phyloP scores from a whole-genome alignment of 2,888 invertebrate genomes.

The Formica aserva region DNA sequence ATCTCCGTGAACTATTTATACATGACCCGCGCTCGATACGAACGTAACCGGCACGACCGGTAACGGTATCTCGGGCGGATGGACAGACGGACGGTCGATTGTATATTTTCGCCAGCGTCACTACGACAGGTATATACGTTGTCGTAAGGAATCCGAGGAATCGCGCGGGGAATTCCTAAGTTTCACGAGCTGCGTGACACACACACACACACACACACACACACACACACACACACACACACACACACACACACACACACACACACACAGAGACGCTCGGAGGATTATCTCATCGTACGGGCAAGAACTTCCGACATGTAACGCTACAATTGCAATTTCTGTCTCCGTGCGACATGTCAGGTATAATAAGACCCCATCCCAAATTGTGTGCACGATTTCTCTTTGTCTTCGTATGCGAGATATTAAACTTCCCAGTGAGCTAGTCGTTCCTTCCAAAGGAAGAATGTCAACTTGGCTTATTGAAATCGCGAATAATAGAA shows the following conservation, averaged over 20 bases:
- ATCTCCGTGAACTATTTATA: slow-evolving; percentile 42
- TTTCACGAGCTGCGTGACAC: slow-evolving; percentile 15
- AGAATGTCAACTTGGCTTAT: background rate
- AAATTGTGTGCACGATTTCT: background rate
- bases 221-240: background rate
- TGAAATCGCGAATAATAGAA: background rate
- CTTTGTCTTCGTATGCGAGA: background rate
- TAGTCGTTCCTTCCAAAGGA: background rate
- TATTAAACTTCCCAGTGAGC: background rate
- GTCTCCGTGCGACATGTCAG: slow-evolving; percentile 3
- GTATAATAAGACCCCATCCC: background rate
- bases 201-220: background rate
- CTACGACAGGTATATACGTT: background rate
- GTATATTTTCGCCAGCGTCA: slow-evolving; percentile 34
- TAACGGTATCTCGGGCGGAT: slow-evolving; percentile 33
- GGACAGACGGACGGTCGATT: slow-evolving; percentile 20
- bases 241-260: background rate
- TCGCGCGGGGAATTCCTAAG: slow-evolving; percentile 39
- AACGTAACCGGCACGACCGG: slow-evolving; percentile 32
- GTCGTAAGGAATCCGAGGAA: slow-evolving; percentile 21
- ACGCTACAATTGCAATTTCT: slow-evolving; percentile 11
- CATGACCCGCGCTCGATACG: slow-evolving; percentile 42
- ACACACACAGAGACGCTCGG: background rate
- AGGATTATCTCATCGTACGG: slow-evolving; percentile 20
- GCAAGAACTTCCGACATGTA: slow-evolving; percentile 1